phyloP scores from a whole-genome alignment of 2,113 vertebrate genomes.

The Cyphomyrus discorhynchus region DNA sequence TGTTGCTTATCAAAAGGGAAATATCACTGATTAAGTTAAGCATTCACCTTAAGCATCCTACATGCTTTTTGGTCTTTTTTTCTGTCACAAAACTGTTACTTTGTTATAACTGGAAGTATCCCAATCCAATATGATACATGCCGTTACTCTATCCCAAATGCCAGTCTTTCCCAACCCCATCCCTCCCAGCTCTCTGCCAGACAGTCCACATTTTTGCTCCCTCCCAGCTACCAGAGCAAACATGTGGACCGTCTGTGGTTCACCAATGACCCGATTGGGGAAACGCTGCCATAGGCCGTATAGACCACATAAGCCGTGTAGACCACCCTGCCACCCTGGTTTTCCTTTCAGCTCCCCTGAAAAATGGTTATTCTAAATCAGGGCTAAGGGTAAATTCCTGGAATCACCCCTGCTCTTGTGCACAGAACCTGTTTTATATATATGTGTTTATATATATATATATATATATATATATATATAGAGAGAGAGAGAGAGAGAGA shows the following conservation, averaged over 20 bases:
- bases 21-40: background rate
- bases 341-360: background rate
- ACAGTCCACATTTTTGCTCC: background rate
- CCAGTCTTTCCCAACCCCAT: background rate
- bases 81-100: background rate
- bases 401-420: background rate
- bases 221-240: background rate
- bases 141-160: background rate
- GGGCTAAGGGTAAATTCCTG: background rate
- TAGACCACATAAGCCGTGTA: background rate
- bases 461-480: no score
- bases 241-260: background rate
- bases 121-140: background rate
- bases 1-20: background rate
- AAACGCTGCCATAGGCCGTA: background rate
- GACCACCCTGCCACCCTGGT: background rate
- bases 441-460: background rate
- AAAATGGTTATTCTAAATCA: background rate
- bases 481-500: no score
- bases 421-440: background rate
- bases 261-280: background rate
- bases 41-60: background rate
- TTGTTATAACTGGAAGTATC: background rate
- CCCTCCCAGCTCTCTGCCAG: no score
- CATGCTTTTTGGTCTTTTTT: background rate